phyloP scores from a whole-genome alignment of 2,888 invertebrate genomes.

The Cremastinae sp. region DNA sequence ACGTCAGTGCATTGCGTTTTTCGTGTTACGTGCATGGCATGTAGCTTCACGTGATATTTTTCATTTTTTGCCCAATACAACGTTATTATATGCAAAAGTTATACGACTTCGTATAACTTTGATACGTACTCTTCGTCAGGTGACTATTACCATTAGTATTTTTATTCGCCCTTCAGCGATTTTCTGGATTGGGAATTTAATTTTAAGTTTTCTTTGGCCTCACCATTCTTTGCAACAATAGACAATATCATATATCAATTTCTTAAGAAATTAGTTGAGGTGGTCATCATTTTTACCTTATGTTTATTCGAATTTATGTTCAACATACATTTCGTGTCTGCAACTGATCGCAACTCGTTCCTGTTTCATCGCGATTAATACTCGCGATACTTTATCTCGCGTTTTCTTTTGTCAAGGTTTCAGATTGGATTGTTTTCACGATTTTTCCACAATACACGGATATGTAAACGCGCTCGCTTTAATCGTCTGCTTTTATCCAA shows the following conservation, averaged over 20 bases:
- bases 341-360: slow-evolving; percentile 11
- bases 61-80: slow-evolving; percentile 43
- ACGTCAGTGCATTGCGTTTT: slow-evolving; percentile 56
- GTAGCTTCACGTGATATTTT: slow-evolving; percentile 57
- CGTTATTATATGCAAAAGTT: slow-evolving; percentile 35
- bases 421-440: slow-evolving; percentile 44
- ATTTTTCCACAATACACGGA: too few relatives aligned
- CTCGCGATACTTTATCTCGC: slow-evolving; percentile 53
- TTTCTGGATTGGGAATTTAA: slow-evolving; percentile 10
- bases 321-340: slow-evolving; percentile 3
- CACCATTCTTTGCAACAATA: too few relatives aligned
- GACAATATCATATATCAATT: too few relatives aligned
- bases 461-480: slow-evolving; percentile 1
- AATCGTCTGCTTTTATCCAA: too few relatives aligned
- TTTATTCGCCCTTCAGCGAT: slow-evolving; percentile 27
- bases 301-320: not conserved
- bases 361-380: slow-evolving; percentile 9
- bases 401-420: slow-evolving; percentile 59
- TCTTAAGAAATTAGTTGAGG: too few relatives aligned
- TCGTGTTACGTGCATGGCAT: slow-evolving; percentile 60
- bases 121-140: slow-evolving; percentile 55
- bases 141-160: slow-evolving; percentile 58
- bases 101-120: slow-evolving; percentile 37
- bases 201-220: too few relatives aligned
- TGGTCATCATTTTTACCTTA: not conserved